Evolutionary conservation across 92 coral and sea anemone genomes (phyloP).

Genomic region (Parazoanthus atlanticus): DNA sequence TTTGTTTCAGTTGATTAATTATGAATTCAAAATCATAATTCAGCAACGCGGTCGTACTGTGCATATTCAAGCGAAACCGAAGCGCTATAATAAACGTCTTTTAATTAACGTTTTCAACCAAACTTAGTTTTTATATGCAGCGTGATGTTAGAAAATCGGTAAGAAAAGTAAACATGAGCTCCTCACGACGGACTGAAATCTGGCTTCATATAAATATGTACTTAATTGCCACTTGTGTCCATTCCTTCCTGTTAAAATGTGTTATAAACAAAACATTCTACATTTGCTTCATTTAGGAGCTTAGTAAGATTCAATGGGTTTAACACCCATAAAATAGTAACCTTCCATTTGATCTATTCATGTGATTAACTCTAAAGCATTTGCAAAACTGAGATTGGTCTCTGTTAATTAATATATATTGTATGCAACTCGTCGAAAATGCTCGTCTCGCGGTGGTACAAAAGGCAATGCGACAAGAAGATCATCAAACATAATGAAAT

Average conservation of each 20-base stretch:
- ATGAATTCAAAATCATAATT: neutral
- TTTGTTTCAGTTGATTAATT: constrained; percentile 1
- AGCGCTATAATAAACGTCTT: no score
- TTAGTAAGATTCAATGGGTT: neutral
- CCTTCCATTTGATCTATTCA: neutral
- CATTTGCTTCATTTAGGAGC: neutral
- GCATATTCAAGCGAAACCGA: neutral
- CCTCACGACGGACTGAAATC: neutral
- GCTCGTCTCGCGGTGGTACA: neutral
- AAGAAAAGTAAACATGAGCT: neutral
- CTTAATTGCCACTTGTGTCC: neutral
- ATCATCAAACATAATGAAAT: neutral
- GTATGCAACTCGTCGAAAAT: neutral
- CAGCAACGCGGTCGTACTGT: neutral
- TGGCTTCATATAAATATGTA: neutral
- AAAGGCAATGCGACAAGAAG: neutral
- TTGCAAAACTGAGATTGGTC: neutral
- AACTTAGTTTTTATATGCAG: no score
- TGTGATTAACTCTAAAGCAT: neutral
- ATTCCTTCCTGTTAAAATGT: neutral
- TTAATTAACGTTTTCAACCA: neutral
- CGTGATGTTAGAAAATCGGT: neutral
- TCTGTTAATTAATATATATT: neutral
- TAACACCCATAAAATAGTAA: neutral
- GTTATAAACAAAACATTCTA: neutral